Evolutionary conservation across 2,888 invertebrate species (phyloP), one percentile per base, ranked within the genome.

Genomic region (Drosophila affinis): DNA sequence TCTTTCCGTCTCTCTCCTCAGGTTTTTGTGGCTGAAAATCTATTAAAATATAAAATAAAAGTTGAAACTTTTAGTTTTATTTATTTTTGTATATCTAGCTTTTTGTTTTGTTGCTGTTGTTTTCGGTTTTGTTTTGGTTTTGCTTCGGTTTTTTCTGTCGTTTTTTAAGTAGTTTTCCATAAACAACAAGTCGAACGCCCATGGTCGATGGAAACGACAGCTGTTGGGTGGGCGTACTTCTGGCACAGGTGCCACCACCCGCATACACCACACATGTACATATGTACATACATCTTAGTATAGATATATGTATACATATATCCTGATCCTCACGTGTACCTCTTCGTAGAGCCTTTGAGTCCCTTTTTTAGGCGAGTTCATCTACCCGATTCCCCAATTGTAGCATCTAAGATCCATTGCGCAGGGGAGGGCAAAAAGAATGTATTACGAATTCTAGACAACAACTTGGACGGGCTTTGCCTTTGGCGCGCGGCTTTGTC

Each of bases 401-500:
- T 48, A 52, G 48, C 53, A 44, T 18, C 14, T 10, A 47, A 54
- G 52, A 34, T 54, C 45, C 51, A 60, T 45, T 5, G 53, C 52
- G 56, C 63, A 54, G 59, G 75, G 60, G 76, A 67, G 45, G 77
- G 74, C 74, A 49, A 45, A 76, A 47, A 56, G 52, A 48, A 83
- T 61, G 52, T 86, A 86, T 88, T 88, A 80, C 81, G 75, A 81
- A 84, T 84, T 84, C 84, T 77, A 80, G 72, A 62, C 81, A 74
- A 86, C 79, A 72, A 69, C 79, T 65, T 47, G 68, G 71, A 62
- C 64, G 65, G 63, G 59, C 60, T 54, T 53, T 44, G 34, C 59
- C 57, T 45, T 48, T 58, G 53, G 44, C 46, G 48, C 29, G 32
- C 10, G 32, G 76, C 63, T 80, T 77, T 75, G 83, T 72, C 71